Evolutionary conservation across 2,797 vertebrate genomes (phyloP), one percentile per base, ranked within the genome.

Genomic region (Parambassis ranga): DNA sequence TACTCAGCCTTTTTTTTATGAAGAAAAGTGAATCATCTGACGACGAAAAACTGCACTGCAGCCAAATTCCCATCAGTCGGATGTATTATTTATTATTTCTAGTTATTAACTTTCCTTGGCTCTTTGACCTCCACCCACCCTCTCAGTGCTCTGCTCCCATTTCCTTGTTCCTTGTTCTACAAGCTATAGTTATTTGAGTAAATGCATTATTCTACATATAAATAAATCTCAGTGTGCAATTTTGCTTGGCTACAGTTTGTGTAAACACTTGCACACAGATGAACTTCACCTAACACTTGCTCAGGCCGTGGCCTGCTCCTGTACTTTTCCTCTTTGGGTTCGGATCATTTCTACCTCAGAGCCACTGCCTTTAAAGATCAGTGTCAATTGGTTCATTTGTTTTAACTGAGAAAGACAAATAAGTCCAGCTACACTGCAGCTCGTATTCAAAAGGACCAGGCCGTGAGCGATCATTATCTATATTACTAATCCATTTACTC

Each of bases 81-180:
- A 73, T 83, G 63, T 60, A 65, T 77, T 85, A 85, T 91, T 90
- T 92, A 87, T 90, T 89, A 73, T 92, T 90, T 82, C 79, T 87
- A 87, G 77, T 90, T 92, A 92, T 90, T 91, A 91, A 87, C 87
- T 91, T 91, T 87, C 89, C 82, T 71, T 65, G 55, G 77, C 81
- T 83, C 79, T 81, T 70, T 90, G 88, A 87, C 86, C 83, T 87
- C 75, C 50, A 13, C 77, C 61, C 65, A 68, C 61, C 73, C 57
- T 61, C 71, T 63, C 61, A n/a, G 59, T 75, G 70, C 74, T 75
- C 80, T 42, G 70, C 78, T 83, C 75, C 69, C 71, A 79, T 75
- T 82, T 82, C 81, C 77, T 69, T 61, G 36, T 71, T 65, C 70
- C 83, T 79, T 91, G 85, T 91, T 89, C 80, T 83, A 89, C 89